phyloP scores from a whole-genome alignment of 37 sponge, comb jelly and placozoan species.

The Dysidea cf. avara region DNA sequence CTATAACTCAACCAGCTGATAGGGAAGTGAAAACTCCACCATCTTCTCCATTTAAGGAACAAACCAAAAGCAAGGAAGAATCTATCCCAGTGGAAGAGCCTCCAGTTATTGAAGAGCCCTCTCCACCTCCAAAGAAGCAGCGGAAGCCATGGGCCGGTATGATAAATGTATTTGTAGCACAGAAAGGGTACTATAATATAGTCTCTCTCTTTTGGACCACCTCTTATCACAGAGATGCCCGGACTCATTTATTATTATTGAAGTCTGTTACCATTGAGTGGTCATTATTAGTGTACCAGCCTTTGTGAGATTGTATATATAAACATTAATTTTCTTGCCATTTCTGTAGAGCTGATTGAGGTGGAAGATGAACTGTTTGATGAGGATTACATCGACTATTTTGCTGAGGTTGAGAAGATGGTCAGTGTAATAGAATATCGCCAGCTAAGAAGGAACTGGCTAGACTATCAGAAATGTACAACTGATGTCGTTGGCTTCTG shows the following conservation, averaged over 20 bases:
- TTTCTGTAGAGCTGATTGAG: conserved; percentile 40
- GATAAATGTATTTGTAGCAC: background rate
- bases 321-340: too few species aligned
- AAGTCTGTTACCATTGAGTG: too few species aligned
- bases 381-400: conserved; percentile 34
- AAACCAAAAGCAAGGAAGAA: background rate
- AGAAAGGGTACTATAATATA: too few species aligned
- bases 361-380: conserved; percentile 40
- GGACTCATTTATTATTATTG: too few species aligned
- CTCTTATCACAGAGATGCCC: too few species aligned
- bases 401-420: conserved; percentile 29
- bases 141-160: conserved; percentile 44
- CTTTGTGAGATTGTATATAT: too few species aligned
- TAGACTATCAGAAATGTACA: conserved; percentile 65
- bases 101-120: background rate
- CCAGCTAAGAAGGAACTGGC: conserved; percentile 66
- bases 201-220: too few species aligned
- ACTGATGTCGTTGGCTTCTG: conserved; percentile 68
- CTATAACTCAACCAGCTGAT: background rate
- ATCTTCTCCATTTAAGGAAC: background rate
- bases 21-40: background rate
- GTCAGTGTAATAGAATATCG: conserved; percentile 55
- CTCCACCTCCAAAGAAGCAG: conserved; percentile 7
- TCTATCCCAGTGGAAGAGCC: background rate
- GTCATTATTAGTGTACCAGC: too few species aligned